Base-by-base conservation (phyloP, 1,140 invertebrate genomes). In the Rhyacophila brunnea region DNA sequence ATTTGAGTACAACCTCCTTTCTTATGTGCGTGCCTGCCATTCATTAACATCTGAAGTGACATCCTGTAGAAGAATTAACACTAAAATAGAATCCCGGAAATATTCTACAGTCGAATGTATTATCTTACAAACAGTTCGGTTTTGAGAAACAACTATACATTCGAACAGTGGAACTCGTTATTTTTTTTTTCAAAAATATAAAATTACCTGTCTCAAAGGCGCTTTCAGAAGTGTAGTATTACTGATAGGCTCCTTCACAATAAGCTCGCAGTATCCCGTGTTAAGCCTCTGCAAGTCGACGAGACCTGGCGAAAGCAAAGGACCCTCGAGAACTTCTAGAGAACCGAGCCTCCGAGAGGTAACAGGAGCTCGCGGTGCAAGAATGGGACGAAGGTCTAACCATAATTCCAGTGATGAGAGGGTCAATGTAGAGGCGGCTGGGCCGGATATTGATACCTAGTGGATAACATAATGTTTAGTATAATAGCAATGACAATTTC, bases 261-360 rank as follows among this genome's bases (percentile, higher is more conserved):
- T 80, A 7, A 88, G 67, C 45, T 82, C 81, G 4, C 78, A 79
- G 13, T 83, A 81, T 9, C 84, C 85, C 2, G 79, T 80, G 51
- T 85, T 81, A 13, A 88, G 71, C 18, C 81, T 72, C 6, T 77
- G 78, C 1, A 86, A 65, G 62, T 86, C 84, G 2, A 83, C 79
- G 3, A 80, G 79, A 0, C 79, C 74, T 0, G 87, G 70, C 28
- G 81, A 80, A 0, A 83, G 75, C 0, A 84, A 76, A 32, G 82
- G 85, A 3, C 85, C 87, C 67, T 88, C 87, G 1, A 87, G 87
- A 43, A 85, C 80, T 40, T 87, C 85, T 2, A 89, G 71, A 0
- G 85, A 64, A 45, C 84, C 63, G 20, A 65, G 34, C 77, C 4
- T 77, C 34, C 38, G 40, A 7, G 58, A 70, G 0, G 82, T 81